Conservation (phyloP, 2,888 invertebrate genomes). For the Augochlorella aurata region DNA sequence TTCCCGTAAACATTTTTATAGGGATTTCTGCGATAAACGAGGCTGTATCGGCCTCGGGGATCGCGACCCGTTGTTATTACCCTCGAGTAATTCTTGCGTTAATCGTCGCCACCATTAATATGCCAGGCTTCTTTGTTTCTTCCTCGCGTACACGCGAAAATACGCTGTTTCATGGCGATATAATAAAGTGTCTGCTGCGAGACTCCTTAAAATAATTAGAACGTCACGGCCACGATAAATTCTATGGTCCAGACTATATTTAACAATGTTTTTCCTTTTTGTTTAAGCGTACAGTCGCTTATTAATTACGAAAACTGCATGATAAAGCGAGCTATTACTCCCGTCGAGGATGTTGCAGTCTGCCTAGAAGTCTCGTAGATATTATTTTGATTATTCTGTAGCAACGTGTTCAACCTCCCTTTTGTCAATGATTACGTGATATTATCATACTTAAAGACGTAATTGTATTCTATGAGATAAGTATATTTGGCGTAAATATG, state of each 20-base stretch:
- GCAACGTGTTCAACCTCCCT: too few relatives aligned
- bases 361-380: background rate
- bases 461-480: background rate
- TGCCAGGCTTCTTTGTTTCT: constrained; percentile 41
- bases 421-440: too few relatives aligned
- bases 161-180: constrained; percentile 8
- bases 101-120: constrained; percentile 33
- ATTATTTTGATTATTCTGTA: too few relatives aligned
- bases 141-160: background rate
- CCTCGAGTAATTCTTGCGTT: constrained; percentile 30
- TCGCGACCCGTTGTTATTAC: constrained; percentile 35
- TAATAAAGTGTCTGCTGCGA: constrained; percentile 6
- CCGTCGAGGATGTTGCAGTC: background rate
- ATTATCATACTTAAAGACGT: too few relatives aligned
- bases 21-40: constrained; percentile 49
- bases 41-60: constrained; percentile 18
- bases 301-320: background rate
- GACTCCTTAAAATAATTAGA: constrained; percentile 8
- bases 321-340: background rate
- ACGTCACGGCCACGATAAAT: constrained; percentile 4
- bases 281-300: background rate
- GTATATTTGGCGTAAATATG: background rate
- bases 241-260: background rate
- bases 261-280: background rate
- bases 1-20: constrained; percentile 51